Evolutionary conservation across 2,888 invertebrate species (phyloP).

Genomic region (Trimorus sp.): DNA sequence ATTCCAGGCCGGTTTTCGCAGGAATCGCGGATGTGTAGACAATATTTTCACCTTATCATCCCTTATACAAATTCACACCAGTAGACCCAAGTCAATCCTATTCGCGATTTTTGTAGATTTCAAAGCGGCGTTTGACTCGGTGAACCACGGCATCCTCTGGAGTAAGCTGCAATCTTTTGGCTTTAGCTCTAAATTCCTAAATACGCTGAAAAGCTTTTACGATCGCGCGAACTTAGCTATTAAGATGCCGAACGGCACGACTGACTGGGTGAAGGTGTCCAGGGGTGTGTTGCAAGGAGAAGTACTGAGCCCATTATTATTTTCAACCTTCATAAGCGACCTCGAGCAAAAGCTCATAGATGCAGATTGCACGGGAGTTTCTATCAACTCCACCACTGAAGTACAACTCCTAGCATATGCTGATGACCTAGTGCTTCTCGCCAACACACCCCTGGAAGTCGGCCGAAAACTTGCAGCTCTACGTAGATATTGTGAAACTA

Average conservation of each 20-base stretch:
- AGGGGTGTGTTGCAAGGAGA: neutral
- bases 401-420: no score
- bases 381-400: no score
- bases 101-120: conserved; percentile 11
- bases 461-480: no score
- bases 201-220: neutral
- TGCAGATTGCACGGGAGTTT: no score
- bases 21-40: conserved; percentile 3
- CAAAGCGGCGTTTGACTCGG: neutral
- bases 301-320: no score
- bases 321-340: no score
- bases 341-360: no score
- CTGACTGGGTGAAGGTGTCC: no score
- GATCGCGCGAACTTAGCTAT: neutral
- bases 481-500: no score
- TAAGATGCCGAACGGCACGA: neutral
- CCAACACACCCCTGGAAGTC: no score
- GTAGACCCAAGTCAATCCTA: conserved; percentile 11
- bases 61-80: conserved; percentile 13
- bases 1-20: conserved; percentile 22
- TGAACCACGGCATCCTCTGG: neutral
- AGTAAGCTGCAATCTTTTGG: neutral
- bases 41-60: conserved; percentile 7
- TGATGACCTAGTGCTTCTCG: no score
- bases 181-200: conserved; percentile 7